Percentiles rank a stretch among this genome's conserved stretches.
phyloP scores from a whole-genome alignment of 2,797 vertebrate genomes.

The Mionectes olivaceus region DNA sequence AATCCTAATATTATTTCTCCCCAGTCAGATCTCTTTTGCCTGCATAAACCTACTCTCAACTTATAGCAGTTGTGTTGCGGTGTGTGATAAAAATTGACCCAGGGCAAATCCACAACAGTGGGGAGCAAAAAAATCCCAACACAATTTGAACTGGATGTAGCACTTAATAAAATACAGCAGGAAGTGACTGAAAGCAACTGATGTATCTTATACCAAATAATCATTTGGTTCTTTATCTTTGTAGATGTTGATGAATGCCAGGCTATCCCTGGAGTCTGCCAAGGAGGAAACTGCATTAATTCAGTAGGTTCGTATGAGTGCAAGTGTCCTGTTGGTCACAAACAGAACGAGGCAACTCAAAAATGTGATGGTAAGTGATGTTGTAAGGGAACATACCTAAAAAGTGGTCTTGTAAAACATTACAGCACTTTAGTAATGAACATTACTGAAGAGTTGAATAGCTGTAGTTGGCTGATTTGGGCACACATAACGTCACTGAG shows the following conservation, averaged over 20 bases:
- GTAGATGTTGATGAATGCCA: constrained; percentile 86
- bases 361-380: constrained; percentile 80
- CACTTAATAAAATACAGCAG: not conserved
- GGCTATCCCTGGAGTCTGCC: constrained; percentile 81
- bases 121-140: not conserved
- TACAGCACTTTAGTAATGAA: not conserved
- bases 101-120: no score
- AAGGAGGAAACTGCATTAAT: constrained; percentile 83
- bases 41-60: no score
- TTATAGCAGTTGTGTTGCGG: no score
- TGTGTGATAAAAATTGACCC: no score
- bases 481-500: not conserved
- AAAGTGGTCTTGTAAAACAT: not conserved
- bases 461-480: not conserved
- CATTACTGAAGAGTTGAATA: not conserved
- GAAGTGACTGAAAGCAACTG: not conserved
- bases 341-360: constrained; percentile 77
- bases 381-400: not conserved
- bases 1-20: no score
- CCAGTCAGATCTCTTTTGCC: no score
- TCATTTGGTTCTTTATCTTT: not conserved
- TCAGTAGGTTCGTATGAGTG: constrained; percentile 82
- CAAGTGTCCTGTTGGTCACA: constrained; percentile 80
- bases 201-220: not conserved
- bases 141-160: not conserved